Percentiles rank a stretch among this genome's conserved stretches.
Evolutionary conservation across 2,888 invertebrate genomes (phyloP).

Genomic region (Cylloceria caligata): DNA sequence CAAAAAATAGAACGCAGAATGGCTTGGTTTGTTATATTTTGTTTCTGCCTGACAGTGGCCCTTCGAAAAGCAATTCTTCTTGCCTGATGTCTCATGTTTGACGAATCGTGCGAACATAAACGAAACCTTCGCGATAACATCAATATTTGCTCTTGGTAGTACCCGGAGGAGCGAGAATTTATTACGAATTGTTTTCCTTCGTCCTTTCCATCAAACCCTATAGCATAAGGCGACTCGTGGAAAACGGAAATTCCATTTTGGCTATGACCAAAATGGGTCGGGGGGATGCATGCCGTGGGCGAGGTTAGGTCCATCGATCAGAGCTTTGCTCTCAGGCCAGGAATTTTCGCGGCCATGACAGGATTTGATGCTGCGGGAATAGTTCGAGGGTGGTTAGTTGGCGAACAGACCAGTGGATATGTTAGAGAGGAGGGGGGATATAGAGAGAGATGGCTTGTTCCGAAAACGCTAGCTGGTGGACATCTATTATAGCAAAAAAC

Average conservation of each 20-base stretch:
- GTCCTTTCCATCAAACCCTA: not conserved
- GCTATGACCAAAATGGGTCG: not conserved
- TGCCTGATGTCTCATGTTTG: not conserved
- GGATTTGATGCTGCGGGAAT: constrained; percentile 11
- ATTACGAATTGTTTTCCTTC: constrained; percentile 22
- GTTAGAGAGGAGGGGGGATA: constrained; percentile 8
- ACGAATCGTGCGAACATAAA: not conserved
- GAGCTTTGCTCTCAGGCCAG: constrained; percentile 12
- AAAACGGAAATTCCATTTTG: constrained; percentile 29
- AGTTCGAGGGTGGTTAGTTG: constrained; percentile 6
- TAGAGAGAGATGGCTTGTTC: constrained; percentile 4
- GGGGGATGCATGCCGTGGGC: not conserved
- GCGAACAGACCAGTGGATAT: not conserved
- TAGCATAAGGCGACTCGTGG: not conserved
- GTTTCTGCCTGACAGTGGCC: not conserved
- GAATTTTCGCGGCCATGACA: constrained; percentile 38
- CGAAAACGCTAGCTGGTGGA: constrained; percentile 33
- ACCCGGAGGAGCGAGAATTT: constrained; percentile 3
- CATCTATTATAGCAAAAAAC: constrained; percentile 51
- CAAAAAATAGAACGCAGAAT: no score
- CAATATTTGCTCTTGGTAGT: constrained; percentile 3
- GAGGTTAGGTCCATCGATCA: constrained; percentile 46
- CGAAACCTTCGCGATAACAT: not conserved
- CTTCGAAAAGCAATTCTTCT: not conserved
- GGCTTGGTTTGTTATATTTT: no score